phyloP scores from a whole-genome alignment of 2,888 invertebrate genomes.

The Lochmaea crataegi region DNA sequence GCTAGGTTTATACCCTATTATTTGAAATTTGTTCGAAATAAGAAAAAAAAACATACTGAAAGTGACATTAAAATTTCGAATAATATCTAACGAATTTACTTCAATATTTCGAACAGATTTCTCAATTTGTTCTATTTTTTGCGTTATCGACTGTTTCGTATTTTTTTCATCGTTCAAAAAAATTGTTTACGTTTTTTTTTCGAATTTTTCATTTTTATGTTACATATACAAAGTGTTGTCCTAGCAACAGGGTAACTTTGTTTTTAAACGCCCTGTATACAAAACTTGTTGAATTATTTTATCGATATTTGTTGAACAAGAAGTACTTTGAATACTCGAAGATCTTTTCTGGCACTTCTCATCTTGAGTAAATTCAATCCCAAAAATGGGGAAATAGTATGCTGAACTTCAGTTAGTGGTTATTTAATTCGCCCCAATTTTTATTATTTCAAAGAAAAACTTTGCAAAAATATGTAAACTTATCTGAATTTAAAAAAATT shows the following conservation, averaged over 20 bases:
- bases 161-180: constrained; percentile 56
- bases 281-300: constrained; percentile 45
- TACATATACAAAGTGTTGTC: neutral
- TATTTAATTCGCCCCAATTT: too few relatives aligned
- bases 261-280: constrained; percentile 5
- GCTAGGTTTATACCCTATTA: neutral
- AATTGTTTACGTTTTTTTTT: constrained; percentile 51
- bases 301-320: constrained; percentile 34
- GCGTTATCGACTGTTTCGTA: constrained; percentile 38
- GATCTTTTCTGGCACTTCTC: constrained; percentile 25
- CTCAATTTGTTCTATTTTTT: constrained; percentile 45
- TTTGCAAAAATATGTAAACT: too few relatives aligned
- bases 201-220: constrained; percentile 51
- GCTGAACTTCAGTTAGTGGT: too few relatives aligned
- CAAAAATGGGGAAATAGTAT: too few relatives aligned
- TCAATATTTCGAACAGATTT: neutral
- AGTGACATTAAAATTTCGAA: too few relatives aligned
- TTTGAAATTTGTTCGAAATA: constrained; percentile 4
- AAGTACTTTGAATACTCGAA: constrained; percentile 20
- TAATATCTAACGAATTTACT: too few relatives aligned
- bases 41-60: too few relatives aligned
- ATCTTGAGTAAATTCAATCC: too few relatives aligned
- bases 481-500: too few relatives aligned
- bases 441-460: too few relatives aligned
- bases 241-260: too few relatives aligned